phyloP scores from a whole-genome alignment of 2,888 invertebrate genomes.

The Venustoraphidia nigricollis region DNA sequence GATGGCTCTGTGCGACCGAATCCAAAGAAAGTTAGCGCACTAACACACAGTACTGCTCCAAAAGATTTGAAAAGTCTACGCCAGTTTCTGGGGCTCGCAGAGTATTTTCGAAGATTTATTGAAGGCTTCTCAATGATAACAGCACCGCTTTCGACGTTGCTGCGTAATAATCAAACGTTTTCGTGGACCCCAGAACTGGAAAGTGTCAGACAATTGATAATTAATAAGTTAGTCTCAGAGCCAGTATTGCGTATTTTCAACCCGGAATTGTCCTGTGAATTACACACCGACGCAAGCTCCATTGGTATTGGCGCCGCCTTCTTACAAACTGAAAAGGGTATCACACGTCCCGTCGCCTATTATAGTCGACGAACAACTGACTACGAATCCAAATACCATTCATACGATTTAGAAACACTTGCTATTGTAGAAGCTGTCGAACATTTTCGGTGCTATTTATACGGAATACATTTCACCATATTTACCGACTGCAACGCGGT shows the following conservation, averaged over 20 bases:
- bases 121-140: constrained; percentile 1
- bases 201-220: constrained; percentile 7
- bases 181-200: constrained; percentile 9
- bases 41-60: no score
- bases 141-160: neutral
- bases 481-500: constrained; percentile 16
- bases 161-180: constrained; percentile 9
- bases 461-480: constrained; percentile 7
- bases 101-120: neutral
- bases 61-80: no score
- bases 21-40: no score
- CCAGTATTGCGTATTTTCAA: constrained; percentile 3
- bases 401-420: constrained; percentile 4
- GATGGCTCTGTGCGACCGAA: no score
- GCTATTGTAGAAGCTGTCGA: constrained; percentile 2
- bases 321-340: constrained; percentile 2
- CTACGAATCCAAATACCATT: constrained; percentile 3
- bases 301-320: constrained; percentile 1
- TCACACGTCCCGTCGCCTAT: constrained; percentile 3
- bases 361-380: constrained; percentile 4
- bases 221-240: constrained; percentile 8
- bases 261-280: neutral
- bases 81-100: no score
- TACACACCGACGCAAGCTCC: constrained; percentile 6
- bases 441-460: neutral